Evolutionary conservation across 1,140 invertebrate genomes (phyloP).

Genomic region (Drosophila kanapiae): DNA sequence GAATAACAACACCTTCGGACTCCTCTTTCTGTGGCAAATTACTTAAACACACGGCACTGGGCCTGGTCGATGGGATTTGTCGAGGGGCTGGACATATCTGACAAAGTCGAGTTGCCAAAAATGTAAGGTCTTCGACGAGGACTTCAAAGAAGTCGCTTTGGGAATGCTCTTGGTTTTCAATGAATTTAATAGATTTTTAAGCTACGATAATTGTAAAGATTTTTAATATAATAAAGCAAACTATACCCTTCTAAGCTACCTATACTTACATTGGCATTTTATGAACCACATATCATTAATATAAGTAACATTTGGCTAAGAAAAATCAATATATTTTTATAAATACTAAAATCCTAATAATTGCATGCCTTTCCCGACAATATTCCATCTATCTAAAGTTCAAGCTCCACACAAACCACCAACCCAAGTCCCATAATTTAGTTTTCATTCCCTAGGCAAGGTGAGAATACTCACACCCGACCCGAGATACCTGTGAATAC

Average conservation of each 20-base stretch:
- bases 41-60: conserved; percentile 70
- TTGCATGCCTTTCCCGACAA: too few species aligned
- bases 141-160: neutral
- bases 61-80: conserved; percentile 24
- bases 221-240: neutral
- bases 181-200: too few species aligned
- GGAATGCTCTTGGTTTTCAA: conserved; percentile 2
- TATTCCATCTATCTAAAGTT: neutral
- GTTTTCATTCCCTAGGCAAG: conserved; percentile 3
- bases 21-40: conserved; percentile 66
- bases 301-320: neutral
- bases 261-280: neutral
- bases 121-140: neutral
- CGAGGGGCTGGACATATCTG: conserved; percentile 15
- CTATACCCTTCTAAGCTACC: too few species aligned
- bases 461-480: conserved; percentile 18
- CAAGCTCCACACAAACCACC: neutral
- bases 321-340: neutral
- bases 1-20: conserved; percentile 68
- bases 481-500: conserved; percentile 25
- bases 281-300: neutral
- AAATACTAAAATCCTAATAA: neutral
- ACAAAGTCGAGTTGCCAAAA: conserved; percentile 28
- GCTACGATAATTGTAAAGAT: too few species aligned
- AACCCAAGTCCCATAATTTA: conserved; percentile 2